These are phyloP conservation scores for Montifringilla adamsi DNA, from an alignment of 2,113 vertebrate genomes.

Conservation along the genomic window DNA sequence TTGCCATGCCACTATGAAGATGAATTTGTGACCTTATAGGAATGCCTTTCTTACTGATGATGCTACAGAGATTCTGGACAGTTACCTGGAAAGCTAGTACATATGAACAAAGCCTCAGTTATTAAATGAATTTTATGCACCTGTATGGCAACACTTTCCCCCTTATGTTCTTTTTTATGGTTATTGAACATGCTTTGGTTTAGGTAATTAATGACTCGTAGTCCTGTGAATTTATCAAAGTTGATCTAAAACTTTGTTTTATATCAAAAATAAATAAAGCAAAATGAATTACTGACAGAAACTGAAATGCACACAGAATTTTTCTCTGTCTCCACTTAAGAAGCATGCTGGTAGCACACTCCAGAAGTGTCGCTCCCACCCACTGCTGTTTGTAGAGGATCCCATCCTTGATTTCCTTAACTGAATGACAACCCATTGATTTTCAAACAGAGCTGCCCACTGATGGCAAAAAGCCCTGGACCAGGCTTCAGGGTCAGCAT, in stretches of 20 bases:
- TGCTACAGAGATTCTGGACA: neutral
- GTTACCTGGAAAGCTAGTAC: neutral
- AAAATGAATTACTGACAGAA: neutral
- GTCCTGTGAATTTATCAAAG: neutral
- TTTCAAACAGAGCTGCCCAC: neutral
- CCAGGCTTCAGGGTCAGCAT: neutral
- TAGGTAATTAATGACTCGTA: neutral
- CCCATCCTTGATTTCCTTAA: neutral
- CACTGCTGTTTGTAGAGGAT: neutral
- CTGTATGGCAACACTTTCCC: neutral
- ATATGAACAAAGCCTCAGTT: neutral
- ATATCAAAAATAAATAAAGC: neutral
- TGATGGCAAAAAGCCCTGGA: neutral
- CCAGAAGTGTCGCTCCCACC: neutral
- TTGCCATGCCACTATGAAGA: neutral
- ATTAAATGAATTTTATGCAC: neutral
- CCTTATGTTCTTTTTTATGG: neutral
- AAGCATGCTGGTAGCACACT: fast-evolving
- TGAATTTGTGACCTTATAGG: neutral
- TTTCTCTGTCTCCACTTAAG: neutral
- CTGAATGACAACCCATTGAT: neutral
- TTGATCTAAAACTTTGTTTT: neutral
- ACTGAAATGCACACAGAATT: neutral
- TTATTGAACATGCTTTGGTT: neutral
- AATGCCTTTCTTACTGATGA: neutral